These are phyloP conservation scores for Tromatobia lineatoria DNA, from an alignment of 2,888 invertebrate genomes.

Conservation along the genomic window DNA sequence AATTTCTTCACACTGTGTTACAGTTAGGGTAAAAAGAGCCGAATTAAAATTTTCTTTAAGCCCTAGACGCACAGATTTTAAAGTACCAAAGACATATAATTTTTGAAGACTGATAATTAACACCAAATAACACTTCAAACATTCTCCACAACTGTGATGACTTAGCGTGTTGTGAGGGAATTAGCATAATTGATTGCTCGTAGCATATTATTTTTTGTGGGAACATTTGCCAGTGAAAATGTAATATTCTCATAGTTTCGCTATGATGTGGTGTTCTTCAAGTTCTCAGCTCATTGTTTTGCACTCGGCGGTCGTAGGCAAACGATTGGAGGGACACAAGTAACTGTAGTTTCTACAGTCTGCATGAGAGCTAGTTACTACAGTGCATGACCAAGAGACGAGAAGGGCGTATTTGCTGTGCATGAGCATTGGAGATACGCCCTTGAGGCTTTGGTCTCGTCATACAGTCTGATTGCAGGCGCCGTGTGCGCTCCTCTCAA, in stretches of 20 bases:
- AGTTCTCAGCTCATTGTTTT: constrained; percentile 39
- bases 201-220: not conserved
- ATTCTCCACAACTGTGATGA: not conserved
- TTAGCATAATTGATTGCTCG: not conserved
- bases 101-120: no score
- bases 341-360: not conserved
- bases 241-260: constrained; percentile 14
- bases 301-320: constrained; percentile 29
- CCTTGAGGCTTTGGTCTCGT: not conserved
- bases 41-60: no score
- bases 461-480: constrained; percentile 11
- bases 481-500: not conserved
- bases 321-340: constrained; percentile 21
- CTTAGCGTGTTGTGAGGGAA: no score
- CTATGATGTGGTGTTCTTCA: constrained; percentile 2
- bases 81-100: no score
- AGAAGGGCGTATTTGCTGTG: constrained; percentile 3
- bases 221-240: not conserved
- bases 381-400: not conserved
- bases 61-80: no score
- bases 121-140: no score
- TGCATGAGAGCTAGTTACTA: not conserved
- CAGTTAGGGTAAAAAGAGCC: no score
- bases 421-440: not conserved
- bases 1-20: no score